Base-by-base conservation (phyloP, 2,888 invertebrate genomes). In the Lordiphosa fenestrarum region DNA sequence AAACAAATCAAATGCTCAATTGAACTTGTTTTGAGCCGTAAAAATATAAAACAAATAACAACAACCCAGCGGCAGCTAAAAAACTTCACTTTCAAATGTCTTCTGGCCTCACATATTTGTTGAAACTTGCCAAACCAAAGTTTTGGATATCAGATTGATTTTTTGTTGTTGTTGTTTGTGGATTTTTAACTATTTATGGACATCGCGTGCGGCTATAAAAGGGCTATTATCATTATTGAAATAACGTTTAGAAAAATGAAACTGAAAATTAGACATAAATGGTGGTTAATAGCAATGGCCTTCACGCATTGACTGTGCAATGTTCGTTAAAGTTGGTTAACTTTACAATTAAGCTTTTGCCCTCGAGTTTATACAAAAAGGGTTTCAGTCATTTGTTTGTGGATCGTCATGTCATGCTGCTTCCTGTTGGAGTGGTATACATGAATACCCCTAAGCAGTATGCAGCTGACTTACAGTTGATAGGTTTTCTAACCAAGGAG, bases 1-100 rank as follows among this genome's bases (percentile, higher is more conserved):
- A 64, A 48, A 52, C 56, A 64, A 64, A 60, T 60, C 61, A 72
- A 54, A 72, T 33, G 56, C 39, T 67, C 70, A 75, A 71, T 78
- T 82, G 82, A 78, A 78, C 78, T 75, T 75, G 78, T 82, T 82
- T 39, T 57, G 52, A 51, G 44, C 21, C 60, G 52, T 40, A 60
- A 59, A 46, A 30, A 19, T 47, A 39, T 46, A 57, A 46, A 53
- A 57, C 53, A 30, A 47, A 21, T 21, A 46, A 39, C 41, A 37
- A 30, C 44, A 15, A n/a, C n/a, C 46, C 55, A 55, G 36, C 62
- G 44, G 30, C 30, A 30, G 30, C 30, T 37, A 38, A 47, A 55
- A n/a, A 76, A 71, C 72, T 58, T 63, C 77, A 70, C 80, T 83
- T 76, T 83, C 69, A 70, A 80, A 66, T 67, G 57, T 53, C 51